Conservation (phyloP, 2,888 invertebrate species). For the Rhopalosiphum nymphaeae region DNA sequence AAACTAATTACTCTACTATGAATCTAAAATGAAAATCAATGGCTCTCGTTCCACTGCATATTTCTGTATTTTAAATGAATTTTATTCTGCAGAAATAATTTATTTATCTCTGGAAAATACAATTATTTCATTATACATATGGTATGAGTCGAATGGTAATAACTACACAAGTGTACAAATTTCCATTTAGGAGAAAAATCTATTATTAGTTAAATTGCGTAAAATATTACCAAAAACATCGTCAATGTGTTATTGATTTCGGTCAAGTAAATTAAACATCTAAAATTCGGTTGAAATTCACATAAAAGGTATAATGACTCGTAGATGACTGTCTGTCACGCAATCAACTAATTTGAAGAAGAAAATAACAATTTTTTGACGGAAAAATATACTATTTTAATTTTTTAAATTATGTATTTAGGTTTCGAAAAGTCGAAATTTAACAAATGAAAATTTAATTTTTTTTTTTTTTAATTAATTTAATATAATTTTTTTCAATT, state of each 20-base stretch:
- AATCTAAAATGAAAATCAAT: not conserved
- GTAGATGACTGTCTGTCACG: not conserved
- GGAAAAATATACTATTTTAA: not conserved
- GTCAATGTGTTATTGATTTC: not conserved
- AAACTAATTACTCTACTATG: not conserved
- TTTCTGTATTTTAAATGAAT: not conserved
- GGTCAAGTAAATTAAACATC: not conserved
- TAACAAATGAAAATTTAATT: too few relatives aligned
- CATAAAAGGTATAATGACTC: not conserved
- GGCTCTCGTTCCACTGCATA: not conserved
- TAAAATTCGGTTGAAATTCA: not conserved
- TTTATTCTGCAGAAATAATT: too few relatives aligned
- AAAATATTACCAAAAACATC: not conserved
- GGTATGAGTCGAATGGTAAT: not conserved
- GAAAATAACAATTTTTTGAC: not conserved
- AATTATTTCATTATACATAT: too few relatives aligned
- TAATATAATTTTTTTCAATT: too few relatives aligned
- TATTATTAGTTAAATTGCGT: not conserved
- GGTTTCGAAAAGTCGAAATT: not conserved
- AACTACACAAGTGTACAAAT: not conserved
- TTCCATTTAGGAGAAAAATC: not conserved
- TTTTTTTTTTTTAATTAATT: too few relatives aligned
- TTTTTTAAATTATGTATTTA: not conserved
- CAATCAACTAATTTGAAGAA: not conserved
- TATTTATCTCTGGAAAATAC: too few relatives aligned